Percentiles rank a stretch among this genome's conserved stretches.
Evolutionary conservation across 1,140 invertebrate species (phyloP).

Genomic region (Battus philenor): DNA sequence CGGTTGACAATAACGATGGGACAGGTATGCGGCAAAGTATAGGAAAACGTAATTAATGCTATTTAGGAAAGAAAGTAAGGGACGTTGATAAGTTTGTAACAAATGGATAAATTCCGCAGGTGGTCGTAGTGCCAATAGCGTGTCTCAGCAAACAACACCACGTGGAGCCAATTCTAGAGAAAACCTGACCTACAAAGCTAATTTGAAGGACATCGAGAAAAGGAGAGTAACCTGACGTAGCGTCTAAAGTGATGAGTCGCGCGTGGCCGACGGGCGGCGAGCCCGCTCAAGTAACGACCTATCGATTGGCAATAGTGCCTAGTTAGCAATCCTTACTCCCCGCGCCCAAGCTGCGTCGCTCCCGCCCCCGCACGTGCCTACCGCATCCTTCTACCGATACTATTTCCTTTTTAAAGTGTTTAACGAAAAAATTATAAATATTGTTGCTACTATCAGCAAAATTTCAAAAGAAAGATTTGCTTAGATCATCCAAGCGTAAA

Average conservation of each 20-base stretch:
- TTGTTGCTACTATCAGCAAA: no score
- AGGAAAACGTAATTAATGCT: no score
- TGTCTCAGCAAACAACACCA: constrained; percentile 47
- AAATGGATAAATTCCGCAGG: constrained; percentile 11
- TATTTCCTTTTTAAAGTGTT: no score
- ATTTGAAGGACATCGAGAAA: constrained; percentile 75
- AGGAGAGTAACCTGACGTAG: constrained; percentile 75
- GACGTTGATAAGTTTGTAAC: not conserved
- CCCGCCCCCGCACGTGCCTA: constrained; percentile 24
- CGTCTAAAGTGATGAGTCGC: constrained; percentile 73
- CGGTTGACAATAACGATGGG: no score
- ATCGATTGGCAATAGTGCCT: constrained; percentile 74
- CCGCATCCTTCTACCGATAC: constrained; percentile 17
- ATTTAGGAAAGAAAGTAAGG: not conserved
- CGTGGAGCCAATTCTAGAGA: constrained; percentile 53
- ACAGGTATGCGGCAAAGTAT: no score
- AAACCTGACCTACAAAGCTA: constrained; percentile 75
- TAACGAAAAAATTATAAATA: no score
- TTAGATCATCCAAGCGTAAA: no score
- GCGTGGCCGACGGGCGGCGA: constrained; percentile 51
- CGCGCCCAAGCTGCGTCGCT: constrained; percentile 23
- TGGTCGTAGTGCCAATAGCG: constrained; percentile 20
- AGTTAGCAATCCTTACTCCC: constrained; percentile 54
- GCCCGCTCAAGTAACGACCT: constrained; percentile 59
- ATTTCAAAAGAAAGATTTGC: no score